Evolutionary conservation across 2,113 vertebrate genomes (phyloP).

Genomic region (Nannospalax galili): DNA sequence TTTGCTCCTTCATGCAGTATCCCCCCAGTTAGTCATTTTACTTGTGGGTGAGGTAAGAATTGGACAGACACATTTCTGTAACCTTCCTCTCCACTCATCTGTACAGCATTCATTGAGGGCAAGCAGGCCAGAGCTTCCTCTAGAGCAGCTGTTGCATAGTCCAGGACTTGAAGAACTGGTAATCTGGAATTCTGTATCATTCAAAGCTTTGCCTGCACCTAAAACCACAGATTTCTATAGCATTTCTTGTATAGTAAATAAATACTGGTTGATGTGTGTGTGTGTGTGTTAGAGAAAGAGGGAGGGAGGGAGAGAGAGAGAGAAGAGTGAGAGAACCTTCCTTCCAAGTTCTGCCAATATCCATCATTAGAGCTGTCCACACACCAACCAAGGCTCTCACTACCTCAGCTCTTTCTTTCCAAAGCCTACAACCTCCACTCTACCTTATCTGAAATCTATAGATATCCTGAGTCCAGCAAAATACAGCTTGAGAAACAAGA

Average conservation of each 20-base stretch:
- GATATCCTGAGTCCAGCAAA: background rate
- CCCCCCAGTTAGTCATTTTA: constrained; percentile 28
- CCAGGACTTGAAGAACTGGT: background rate
- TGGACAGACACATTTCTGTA: constrained; percentile 33
- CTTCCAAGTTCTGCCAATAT: background rate
- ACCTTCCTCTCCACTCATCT: background rate
- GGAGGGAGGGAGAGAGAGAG: too few relatives aligned
- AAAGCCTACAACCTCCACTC: background rate
- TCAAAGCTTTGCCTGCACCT: background rate
- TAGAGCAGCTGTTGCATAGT: background rate
- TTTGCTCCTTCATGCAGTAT: background rate
- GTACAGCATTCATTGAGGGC: background rate
- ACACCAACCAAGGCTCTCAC: background rate
- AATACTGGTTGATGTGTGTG: background rate
- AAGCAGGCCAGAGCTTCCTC: background rate
- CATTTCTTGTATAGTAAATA: background rate
- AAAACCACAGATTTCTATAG: background rate
- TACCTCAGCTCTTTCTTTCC: background rate
- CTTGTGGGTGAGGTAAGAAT: background rate
- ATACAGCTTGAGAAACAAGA: background rate
- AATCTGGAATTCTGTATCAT: background rate
- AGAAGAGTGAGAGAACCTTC: too few relatives aligned
- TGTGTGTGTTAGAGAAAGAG: background rate
- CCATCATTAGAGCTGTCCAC: background rate
- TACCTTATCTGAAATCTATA: background rate